Percentiles rank a stretch among this genome's conserved stretches.
Conservation (phyloP, 1,140 invertebrate species). For the Bombus ignitus region DNA sequence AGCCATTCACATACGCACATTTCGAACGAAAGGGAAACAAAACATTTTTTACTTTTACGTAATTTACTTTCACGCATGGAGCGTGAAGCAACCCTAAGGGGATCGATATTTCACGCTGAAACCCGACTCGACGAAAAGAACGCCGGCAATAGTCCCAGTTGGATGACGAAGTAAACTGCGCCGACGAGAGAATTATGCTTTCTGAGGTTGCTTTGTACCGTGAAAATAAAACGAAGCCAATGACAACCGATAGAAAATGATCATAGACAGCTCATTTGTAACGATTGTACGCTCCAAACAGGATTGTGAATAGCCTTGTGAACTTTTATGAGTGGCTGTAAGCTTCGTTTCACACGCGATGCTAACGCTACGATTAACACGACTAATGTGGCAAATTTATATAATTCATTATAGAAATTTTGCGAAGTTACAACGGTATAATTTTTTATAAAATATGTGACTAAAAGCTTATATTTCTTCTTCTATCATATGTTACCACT, state of each 20-base stretch:
- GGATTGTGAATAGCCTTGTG: background rate
- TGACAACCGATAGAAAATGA: background rate
- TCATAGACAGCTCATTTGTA: background rate
- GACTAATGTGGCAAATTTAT: too few relatives aligned
- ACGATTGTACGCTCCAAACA: background rate
- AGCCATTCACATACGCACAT: background rate
- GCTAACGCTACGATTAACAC: too few relatives aligned
- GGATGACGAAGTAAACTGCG: background rate
- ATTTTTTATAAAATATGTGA: too few relatives aligned
- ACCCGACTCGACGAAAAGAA: background rate
- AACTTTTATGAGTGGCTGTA: too few relatives aligned
- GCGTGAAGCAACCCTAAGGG: constrained; percentile 15
- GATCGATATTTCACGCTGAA: constrained; percentile 55
- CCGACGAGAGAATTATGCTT: background rate
- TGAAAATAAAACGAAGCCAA: background rate
- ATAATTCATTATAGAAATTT: too few relatives aligned
- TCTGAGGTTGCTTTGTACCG: background rate
- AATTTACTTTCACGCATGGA: constrained; percentile 44
- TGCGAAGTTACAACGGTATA: too few relatives aligned
- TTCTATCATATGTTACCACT: too few relatives aligned
- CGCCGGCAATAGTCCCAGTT: background rate
- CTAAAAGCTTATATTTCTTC: too few relatives aligned
- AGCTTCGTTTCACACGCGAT: too few relatives aligned
- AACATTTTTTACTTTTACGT: constrained; percentile 35
- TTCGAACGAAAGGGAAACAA: constrained; percentile 23